Conservation (phyloP, 2,113 vertebrate species). For the Chaetodon auriga region DNA sequence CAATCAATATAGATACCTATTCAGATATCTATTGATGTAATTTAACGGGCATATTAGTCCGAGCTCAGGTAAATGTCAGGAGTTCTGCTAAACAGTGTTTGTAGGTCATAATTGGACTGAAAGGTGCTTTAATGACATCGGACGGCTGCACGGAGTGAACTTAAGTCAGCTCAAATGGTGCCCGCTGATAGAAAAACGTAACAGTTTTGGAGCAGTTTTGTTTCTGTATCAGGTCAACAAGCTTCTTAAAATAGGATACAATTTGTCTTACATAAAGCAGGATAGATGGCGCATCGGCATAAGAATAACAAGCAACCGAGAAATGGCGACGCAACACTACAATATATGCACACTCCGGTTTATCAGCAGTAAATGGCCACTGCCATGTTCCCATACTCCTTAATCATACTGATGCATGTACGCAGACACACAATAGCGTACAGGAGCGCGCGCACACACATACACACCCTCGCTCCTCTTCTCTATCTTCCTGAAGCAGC, state of each 20-base stretch:
- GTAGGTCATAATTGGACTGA: conserved; percentile 51
- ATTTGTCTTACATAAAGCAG: conserved; percentile 72
- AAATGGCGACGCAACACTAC: conserved; percentile 55
- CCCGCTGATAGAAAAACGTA: background rate
- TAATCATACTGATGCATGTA: conserved; percentile 78
- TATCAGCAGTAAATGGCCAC: conserved; percentile 76
- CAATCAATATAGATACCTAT: conserved; percentile 73
- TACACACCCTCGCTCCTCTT: conserved; percentile 13
- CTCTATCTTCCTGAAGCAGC: conserved; percentile 60
- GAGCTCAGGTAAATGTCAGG: conserved; percentile 73
- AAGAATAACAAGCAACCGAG: conserved; percentile 63
- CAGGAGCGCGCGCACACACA: background rate
- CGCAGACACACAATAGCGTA: conserved; percentile 43
- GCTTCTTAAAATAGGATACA: conserved; percentile 71
- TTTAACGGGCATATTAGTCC: conserved; percentile 67
- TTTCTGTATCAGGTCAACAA: conserved; percentile 61
- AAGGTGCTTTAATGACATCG: conserved; percentile 31
- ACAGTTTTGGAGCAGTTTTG: conserved; percentile 11
- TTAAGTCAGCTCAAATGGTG: conserved; percentile 35
- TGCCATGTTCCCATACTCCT: conserved; percentile 71
- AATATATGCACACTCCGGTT: conserved; percentile 65
- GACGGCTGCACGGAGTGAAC: conserved; percentile 35
- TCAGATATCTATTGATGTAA: conserved; percentile 71
- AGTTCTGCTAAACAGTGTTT: conserved; percentile 52
- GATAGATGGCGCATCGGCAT: conserved; percentile 66